Percentiles rank a stretch among this genome's conserved stretches.
Conservation (phyloP, 2,888 invertebrate genomes). For the Labia minor region DNA sequence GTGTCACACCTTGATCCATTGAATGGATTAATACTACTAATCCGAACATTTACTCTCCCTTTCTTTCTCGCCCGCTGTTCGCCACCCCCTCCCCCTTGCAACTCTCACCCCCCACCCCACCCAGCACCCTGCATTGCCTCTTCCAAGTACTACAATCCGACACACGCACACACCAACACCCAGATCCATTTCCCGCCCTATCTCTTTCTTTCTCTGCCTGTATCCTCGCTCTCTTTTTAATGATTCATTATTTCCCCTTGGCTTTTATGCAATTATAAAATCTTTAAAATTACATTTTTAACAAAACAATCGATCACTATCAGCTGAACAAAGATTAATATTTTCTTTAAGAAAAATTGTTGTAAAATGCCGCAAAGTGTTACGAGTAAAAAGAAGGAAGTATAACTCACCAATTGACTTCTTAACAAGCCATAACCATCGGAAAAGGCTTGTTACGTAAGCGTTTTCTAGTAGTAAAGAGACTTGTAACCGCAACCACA, state of each 20-base stretch:
- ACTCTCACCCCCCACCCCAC: neutral
- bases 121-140: neutral
- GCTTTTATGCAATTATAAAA: slow-evolving; percentile 13
- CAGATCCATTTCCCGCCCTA: neutral
- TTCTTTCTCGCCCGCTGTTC: neutral
- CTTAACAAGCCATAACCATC: too few relatives aligned
- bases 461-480: too few relatives aligned
- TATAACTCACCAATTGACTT: too few relatives aligned
- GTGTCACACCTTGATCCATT: slow-evolving; percentile 13
- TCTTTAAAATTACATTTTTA: slow-evolving; percentile 13
- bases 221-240: slow-evolving; percentile 3
- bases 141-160: too few relatives aligned
- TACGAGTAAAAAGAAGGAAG: too few relatives aligned
- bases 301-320: slow-evolving; percentile 5
- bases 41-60: slow-evolving; percentile 13
- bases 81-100: neutral
- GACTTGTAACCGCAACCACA: too few relatives aligned
- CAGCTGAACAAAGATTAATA: neutral
- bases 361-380: too few relatives aligned
- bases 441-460: too few relatives aligned
- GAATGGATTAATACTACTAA: slow-evolving; percentile 13
- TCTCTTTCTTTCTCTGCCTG: neutral
- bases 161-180: neutral
- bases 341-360: too few relatives aligned
- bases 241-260: slow-evolving; percentile 8